Base-by-base conservation (phyloP, 2,888 invertebrate species). In the Calliphora vomitoria region DNA sequence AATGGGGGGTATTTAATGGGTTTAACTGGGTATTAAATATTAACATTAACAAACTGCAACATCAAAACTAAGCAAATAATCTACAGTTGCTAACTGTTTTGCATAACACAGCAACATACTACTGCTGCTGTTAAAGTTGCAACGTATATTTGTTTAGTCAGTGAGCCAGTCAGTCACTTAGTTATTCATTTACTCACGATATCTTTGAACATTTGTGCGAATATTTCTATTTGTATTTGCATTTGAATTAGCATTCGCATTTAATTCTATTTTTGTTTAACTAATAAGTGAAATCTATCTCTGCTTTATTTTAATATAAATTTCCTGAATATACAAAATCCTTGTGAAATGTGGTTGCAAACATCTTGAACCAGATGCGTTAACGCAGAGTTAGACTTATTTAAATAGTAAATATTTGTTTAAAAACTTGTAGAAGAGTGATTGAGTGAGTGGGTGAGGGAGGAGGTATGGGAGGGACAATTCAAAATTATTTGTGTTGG, bases 351-450 rank as follows among this genome's bases (percentile, higher is more conserved):
- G 55, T 8, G 47, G 38, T 58, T 55, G 31, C 25, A 68, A 78
- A 35, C 38, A 31, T 18, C n/a, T 68, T 68, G 47, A n/a, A 25
- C 58, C 25, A 60, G 74, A 55, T 74, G 53, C 76, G 15, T 76
- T 50, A 38, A 11, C 38, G 18, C 3, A 38, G 35, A 31, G 35
- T n/a, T n/a, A 53, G 53, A 8, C 11, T 35, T 53, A 50, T 35
- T 71, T 53, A 8, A 38, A 11, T 38, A 35, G 53, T 55, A 55
- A 71, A 38, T 71, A 76, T 64, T 76, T 64, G 20, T n/a, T 38
- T 50, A 38, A 13, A 11, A 1, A 58, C 47, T 75, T 62, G 25
- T 44, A 35, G 8, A 35, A 69, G 11, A 47, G 25, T 13, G 13
- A 47, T 25, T 8, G 11, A 47, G 47, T 25, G 13, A 47, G 44